Evolutionary conservation across 2,888 invertebrate species (phyloP).

Genomic region (Drosophila greeni): DNA sequence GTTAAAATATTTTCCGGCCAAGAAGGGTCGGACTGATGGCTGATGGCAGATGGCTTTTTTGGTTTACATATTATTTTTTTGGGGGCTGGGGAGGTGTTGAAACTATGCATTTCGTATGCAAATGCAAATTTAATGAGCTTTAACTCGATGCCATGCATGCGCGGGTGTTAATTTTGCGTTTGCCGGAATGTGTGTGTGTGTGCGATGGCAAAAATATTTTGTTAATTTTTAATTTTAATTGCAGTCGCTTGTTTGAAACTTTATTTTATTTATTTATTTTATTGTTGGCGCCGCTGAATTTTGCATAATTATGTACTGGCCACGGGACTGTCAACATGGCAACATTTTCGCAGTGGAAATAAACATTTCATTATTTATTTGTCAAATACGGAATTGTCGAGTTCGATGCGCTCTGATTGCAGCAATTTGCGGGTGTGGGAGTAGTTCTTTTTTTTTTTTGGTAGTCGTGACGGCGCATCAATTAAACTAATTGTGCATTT

Average conservation of each 20-base stretch:
- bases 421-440: constrained; percentile 2
- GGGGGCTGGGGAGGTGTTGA: constrained; percentile 46
- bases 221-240: constrained; percentile 73
- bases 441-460: background rate
- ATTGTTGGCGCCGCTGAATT: constrained; percentile 38
- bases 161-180: constrained; percentile 37
- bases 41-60: constrained; percentile 7
- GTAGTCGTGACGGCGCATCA: constrained; percentile 42
- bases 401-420: constrained; percentile 30
- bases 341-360: constrained; percentile 45
- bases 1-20: constrained; percentile 32
- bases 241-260: constrained; percentile 59
- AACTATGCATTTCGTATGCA: constrained; percentile 68
- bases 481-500: constrained; percentile 56
- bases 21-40: constrained; percentile 14
- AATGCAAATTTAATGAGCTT: constrained; percentile 72
- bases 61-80: constrained; percentile 1
- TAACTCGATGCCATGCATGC: constrained; percentile 35
- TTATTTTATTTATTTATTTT: constrained; percentile 38
- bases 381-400: constrained; percentile 29
- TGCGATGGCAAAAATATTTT: constrained; percentile 60
- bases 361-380: constrained; percentile 57
- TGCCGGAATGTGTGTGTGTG: constrained; percentile 25
- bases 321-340: constrained; percentile 37
- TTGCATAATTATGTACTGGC: constrained; percentile 60